phyloP scores from a whole-genome alignment of 2,888 invertebrate species.

The Tiliacea aurago region DNA sequence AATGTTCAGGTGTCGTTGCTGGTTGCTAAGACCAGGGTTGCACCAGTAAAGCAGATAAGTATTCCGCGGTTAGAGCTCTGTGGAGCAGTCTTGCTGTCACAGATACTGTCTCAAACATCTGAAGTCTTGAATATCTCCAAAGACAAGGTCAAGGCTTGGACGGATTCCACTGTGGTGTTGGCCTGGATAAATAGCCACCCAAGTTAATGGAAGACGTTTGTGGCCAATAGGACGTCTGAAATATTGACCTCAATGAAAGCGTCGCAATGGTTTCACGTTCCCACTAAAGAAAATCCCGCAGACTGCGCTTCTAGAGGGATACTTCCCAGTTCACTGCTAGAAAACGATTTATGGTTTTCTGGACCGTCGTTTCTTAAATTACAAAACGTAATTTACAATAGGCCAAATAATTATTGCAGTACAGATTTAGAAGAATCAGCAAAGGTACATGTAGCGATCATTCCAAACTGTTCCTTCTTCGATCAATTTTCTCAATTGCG shows the following conservation, averaged over 20 bases:
- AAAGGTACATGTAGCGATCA: no score
- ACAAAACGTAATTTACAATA: not conserved
- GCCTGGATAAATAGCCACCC: constrained; percentile 9
- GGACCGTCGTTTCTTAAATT: constrained; percentile 8
- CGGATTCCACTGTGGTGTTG: constrained; percentile 2
- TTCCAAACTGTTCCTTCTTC: not conserved
- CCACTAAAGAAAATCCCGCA: not conserved
- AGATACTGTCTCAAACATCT: not conserved
- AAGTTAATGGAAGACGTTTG: constrained; percentile 8
- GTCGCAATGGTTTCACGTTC: constrained; percentile 3
- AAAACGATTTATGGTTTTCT: constrained; percentile 7
- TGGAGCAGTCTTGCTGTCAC: constrained; percentile 5
- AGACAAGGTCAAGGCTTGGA: constrained; percentile 1
- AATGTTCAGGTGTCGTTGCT: constrained; percentile 3
- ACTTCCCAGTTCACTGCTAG: constrained; percentile 4
- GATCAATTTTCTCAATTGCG: not conserved
- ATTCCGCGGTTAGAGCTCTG: constrained; percentile 10
- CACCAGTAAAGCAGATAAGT: constrained; percentile 7
- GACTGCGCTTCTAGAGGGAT: constrained; percentile 5
- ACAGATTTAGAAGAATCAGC: no score
- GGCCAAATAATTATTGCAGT: no score
- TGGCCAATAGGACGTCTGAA: constrained; percentile 6
- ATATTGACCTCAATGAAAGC: constrained; percentile 7
- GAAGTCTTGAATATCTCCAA: not conserved
- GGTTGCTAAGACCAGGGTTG: constrained; percentile 14